These are phyloP conservation scores for Falco biarmicus DNA, from an alignment of 2,797 vertebrate species.

Conservation along the genomic window DNA sequence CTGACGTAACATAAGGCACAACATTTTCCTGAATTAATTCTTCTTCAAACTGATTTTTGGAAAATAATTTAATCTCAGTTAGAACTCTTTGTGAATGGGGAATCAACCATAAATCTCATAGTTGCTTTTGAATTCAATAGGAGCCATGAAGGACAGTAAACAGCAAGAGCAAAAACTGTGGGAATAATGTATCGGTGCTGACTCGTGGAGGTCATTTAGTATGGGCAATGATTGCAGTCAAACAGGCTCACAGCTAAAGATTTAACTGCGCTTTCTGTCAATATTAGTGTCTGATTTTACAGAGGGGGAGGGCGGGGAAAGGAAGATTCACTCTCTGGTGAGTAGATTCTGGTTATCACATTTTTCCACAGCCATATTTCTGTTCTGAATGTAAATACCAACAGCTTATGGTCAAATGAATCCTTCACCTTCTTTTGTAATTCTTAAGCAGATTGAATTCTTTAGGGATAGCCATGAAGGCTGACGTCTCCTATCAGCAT, in stretches of 20 bases:
- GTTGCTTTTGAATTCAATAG: not conserved
- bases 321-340: not conserved
- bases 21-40: not conserved
- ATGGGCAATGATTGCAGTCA: not conserved
- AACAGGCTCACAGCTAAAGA: not conserved
- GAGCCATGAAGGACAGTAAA: not conserved
- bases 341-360: not conserved
- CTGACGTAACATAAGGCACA: not conserved
- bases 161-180: not conserved
- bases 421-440: not conserved
- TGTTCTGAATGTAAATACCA: not conserved
- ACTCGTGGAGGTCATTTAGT: not conserved
- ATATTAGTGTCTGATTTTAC: not conserved
- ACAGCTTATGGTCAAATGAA: not conserved
- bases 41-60: not conserved
- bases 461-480: fast-evolving
- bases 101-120: not conserved
- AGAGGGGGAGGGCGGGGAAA: fast-evolving
- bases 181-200: not conserved
- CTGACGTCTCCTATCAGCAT: not conserved
- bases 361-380: not conserved
- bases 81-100: not conserved
- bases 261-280: not conserved
- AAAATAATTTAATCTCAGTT: not conserved
- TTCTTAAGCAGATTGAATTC: not conserved